Base-by-base conservation (phyloP, 1,140 invertebrate genomes). In the Meloidogyne hapla region DNA sequence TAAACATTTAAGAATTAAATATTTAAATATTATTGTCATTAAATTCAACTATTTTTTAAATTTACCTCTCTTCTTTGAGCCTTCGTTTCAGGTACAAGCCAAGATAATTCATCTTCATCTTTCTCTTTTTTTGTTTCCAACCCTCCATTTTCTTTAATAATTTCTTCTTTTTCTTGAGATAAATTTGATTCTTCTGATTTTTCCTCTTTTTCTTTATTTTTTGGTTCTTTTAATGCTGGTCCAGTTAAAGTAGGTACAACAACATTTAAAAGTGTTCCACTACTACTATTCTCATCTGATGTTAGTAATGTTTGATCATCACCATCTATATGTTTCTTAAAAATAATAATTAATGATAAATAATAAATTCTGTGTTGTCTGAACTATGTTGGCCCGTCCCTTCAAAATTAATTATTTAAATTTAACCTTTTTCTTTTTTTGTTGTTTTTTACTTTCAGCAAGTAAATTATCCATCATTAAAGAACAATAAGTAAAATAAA, bases 401-500 rank as follows among this genome's bases (percentile, higher is more conserved):
- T n/a, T 33, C 33, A 6, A 33, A 33, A 6, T 28, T 48, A 3
- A 71, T 62, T 71, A 18, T 26, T 45, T 71, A 21, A 18, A 15
- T 48, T 18, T 21, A 8, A 62, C 13, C 10, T 56, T 26, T 25
- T 69, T 69, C 10, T 45, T 45, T 70, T 56, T 15, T 23, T 23
- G 23, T 23, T 23, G 23, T n/a, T 72, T 72, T 72, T 48, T 72
- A 26, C 15, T 48, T 23, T 48, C 67, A 13, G 21, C 40, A 13
- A 48, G 8, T 18, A 40, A 25, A 61, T 56, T 42, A 15, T 73
- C 71, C 71, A 73, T 73, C 71, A 73, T 73, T 64, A 80, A 64
- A 45, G 84, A 85, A 66, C 84, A 85, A 72, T 84, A 85, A 13
- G 84, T 83, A 74, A 85, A 85, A 69, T 85, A 85, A 15, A 85